phyloP scores from a whole-genome alignment of 53 echinoderm and acorn worm species.

The Echinarachnius parma region DNA sequence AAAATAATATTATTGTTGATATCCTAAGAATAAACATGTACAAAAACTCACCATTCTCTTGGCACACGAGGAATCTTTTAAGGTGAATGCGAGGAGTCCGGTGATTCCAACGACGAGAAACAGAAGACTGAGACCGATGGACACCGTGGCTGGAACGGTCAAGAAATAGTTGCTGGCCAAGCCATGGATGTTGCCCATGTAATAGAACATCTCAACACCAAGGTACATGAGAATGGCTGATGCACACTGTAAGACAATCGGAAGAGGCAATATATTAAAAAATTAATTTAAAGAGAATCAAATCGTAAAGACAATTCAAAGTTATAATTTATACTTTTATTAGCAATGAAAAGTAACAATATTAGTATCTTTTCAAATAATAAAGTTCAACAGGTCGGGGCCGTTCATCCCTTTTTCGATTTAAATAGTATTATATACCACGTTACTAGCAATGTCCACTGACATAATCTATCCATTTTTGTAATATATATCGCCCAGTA shows the following conservation, averaged over 20 bases:
- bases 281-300: background rate
- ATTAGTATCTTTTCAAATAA: too few species aligned
- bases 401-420: too few species aligned
- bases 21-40: too few species aligned
- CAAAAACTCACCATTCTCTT: constrained; percentile 29
- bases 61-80: constrained; percentile 19
- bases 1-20: too few species aligned
- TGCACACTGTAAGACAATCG: background rate
- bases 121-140: constrained; percentile 39
- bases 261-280: background rate
- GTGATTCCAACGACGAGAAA: constrained; percentile 20
- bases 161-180: constrained; percentile 43
- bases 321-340: too few species aligned
- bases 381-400: too few species aligned
- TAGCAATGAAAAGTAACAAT: too few species aligned
- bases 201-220: constrained; percentile 30
- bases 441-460: too few species aligned
- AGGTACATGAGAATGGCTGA: constrained; percentile 48
- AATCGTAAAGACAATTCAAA: too few species aligned
- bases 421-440: too few species aligned
- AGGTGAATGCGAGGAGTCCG: constrained; percentile 17
- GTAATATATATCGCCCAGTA: too few species aligned
- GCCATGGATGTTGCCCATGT: constrained; percentile 27
- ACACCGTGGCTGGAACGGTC: constrained; percentile 37
- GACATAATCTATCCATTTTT: too few species aligned